Evolutionary conservation across 2,888 invertebrate genomes (phyloP).

Genomic region (Noctua fimbriata): DNA sequence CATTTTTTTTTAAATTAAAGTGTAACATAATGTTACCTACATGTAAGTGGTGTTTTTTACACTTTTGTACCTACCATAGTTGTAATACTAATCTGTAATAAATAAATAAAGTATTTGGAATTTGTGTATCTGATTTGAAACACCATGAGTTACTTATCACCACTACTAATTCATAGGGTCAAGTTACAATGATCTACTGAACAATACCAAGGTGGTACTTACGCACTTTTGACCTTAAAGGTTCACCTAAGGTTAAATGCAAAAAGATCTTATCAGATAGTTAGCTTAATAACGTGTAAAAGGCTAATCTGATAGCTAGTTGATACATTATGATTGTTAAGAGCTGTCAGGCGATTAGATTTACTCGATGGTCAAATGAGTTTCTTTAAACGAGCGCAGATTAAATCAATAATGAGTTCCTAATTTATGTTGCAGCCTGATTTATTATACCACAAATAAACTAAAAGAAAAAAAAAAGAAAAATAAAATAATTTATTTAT

Average conservation of each 20-base stretch:
- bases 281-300: not conserved
- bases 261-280: constrained; percentile 2
- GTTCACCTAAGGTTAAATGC: not conserved
- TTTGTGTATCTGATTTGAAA: not conserved
- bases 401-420: not conserved
- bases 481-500: no score
- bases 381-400: not conserved
- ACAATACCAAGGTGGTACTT: not conserved
- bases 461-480: no score
- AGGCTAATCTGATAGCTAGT: not conserved
- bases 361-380: not conserved
- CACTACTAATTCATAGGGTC: not conserved
- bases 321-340: constrained; percentile 17
- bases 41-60: not conserved
- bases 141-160: not conserved
- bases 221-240: not conserved
- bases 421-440: not conserved
- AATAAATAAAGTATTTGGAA: not conserved
- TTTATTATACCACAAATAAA: not conserved
- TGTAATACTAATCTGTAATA: not conserved
- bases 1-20: not conserved
- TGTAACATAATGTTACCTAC: not conserved
- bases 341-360: not conserved
- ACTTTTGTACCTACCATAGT: not conserved
- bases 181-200: not conserved